Conservation (phyloP, 2,113 vertebrate species). For the Dipodomys spectabilis region DNA sequence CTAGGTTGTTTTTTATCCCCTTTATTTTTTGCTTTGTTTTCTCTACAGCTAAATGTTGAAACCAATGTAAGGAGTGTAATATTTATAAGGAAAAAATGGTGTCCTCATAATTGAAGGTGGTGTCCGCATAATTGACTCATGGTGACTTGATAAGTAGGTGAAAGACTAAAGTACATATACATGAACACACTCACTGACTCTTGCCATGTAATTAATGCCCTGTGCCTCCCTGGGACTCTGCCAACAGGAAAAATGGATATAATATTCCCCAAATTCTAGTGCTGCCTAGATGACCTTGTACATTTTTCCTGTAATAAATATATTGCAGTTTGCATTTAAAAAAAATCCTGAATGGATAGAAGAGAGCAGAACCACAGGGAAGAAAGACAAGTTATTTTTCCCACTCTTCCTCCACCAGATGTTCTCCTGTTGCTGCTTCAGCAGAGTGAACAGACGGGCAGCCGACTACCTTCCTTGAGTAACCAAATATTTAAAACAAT, state of each 20-base stretch:
- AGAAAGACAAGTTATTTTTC: constrained; percentile 1
- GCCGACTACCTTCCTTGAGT: constrained; percentile 60
- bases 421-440: constrained; percentile 52
- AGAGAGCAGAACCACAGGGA: constrained; percentile 37
- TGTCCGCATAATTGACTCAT: too few species aligned
- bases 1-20: constrained; percentile 19
- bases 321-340: neutral
- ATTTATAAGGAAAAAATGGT: constrained; percentile 30
- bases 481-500: constrained; percentile 74
- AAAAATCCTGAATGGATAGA: neutral
- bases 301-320: constrained; percentile 19
- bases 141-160: too few species aligned
- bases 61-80: neutral
- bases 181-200: too few species aligned
- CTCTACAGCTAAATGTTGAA: constrained; percentile 24
- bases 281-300: neutral
- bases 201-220: too few species aligned
- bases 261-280: neutral
- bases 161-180: too few species aligned
- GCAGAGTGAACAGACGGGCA: constrained; percentile 26
- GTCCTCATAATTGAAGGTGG: too few species aligned
- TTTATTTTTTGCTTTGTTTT: neutral
- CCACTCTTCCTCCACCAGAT: neutral
- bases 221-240: too few species aligned
- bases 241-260: constrained; percentile 1